Conservation (phyloP, 2,797 vertebrate species). For the Brotogeris chrysoptera region DNA sequence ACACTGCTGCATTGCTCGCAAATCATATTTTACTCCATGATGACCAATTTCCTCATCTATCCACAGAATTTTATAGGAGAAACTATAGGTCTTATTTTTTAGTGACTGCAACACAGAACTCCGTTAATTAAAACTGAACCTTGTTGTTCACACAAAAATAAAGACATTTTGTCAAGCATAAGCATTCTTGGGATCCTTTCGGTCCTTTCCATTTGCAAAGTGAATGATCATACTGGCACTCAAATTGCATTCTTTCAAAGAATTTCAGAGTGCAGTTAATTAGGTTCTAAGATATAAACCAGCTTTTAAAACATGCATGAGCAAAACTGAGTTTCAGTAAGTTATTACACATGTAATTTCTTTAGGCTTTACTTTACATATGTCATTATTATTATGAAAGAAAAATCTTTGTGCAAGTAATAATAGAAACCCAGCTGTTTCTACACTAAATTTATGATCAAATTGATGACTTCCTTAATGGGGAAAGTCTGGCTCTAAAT, state of each 20-base stretch:
- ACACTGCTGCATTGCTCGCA: not conserved
- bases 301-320: not conserved
- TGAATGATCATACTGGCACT: not conserved
- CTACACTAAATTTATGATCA: not conserved
- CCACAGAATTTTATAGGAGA: not conserved
- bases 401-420: not conserved
- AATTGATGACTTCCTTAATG: not conserved
- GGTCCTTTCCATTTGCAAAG: not conserved
- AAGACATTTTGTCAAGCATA: not conserved
- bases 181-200: not conserved
- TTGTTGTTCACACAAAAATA: not conserved
- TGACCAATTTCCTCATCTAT: not conserved
- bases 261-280: not conserved
- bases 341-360: not conserved
- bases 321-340: not conserved
- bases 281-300: not conserved
- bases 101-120: not conserved
- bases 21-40: not conserved
- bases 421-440: not conserved
- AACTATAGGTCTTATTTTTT: not conserved
- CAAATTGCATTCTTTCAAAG: not conserved
- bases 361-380: not conserved
- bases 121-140: not conserved
- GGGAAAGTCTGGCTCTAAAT: not conserved
- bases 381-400: not conserved